These are phyloP conservation scores for Emys orbicularis DNA, from an alignment of 2,797 vertebrate genomes.

Conservation along the genomic window DNA sequence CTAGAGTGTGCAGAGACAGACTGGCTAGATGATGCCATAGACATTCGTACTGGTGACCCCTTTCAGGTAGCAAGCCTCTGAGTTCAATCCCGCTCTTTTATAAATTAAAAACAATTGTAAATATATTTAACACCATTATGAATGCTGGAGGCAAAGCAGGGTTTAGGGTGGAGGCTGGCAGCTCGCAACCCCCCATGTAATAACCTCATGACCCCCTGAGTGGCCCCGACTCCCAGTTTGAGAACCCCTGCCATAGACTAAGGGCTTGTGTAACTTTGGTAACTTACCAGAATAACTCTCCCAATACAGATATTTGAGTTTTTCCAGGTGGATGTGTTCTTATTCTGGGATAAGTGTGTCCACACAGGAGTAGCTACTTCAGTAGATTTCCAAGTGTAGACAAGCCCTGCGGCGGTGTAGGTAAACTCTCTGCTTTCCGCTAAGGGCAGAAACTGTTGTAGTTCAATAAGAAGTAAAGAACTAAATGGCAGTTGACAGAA, in stretches of 20 bases:
- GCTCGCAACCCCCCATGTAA: no score
- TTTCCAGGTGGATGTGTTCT: not conserved
- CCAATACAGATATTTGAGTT: not conserved
- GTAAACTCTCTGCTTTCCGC: not conserved
- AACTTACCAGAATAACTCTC: not conserved
- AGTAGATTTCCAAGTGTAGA: not conserved
- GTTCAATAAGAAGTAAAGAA: not conserved
- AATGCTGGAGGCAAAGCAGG: no score
- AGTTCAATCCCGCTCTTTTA: no score
- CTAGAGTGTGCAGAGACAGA: not conserved
- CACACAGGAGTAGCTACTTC: not conserved
- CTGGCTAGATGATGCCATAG: not conserved
- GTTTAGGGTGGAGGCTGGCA: no score
- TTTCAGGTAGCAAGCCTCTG: no score
- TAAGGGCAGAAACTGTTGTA: not conserved
- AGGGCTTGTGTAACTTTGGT: not conserved
- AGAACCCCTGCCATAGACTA: not conserved
- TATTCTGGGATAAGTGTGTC: not conserved
- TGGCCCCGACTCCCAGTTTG: no score
- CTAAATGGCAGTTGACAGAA: not conserved
- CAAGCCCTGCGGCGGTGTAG: not conserved
- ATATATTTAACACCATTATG: no score
- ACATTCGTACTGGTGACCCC: no score
- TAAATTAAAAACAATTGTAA: no score
- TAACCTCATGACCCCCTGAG: no score